Base-by-base conservation (phyloP, 2,888 invertebrate species). In the Diloba caeruleocephala region DNA sequence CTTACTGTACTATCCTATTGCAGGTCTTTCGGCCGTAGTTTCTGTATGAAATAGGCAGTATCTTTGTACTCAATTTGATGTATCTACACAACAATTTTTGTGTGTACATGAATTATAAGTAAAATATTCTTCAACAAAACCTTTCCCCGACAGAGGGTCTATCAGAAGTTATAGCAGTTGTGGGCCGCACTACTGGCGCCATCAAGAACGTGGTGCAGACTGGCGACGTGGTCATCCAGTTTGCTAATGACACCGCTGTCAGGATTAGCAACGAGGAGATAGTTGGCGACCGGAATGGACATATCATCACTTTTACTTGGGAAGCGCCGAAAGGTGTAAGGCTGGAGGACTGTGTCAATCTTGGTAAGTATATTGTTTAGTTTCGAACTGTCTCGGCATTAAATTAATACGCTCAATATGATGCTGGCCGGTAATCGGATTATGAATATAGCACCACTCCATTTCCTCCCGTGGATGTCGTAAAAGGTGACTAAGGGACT, bases 301-400 rank as follows among this genome's bases (percentile, higher is more conserved):
- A 81, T 25, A 63, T 89, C n/a, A 55, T 91, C 37, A 86, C 85
- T 0, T 43, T 91, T 14, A 84, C 83, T 0, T 85, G 90, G 91
- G 84, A 81, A 39, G 84, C 89, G 3, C 87, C 87, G 0, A 85
- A 81, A 46, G 80, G 53, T 3, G 76, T 73, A 1, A 64, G 74
- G 5, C 62, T 91, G 5, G 89, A 88, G 33, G 91, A 91, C 56
- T 91, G 91, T 36, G 76, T 89, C 2, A 88, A 89, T 58, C 77
- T 91, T 49, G 89, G 90, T 89, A 72, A 81, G 77, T 15, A 3
- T 3, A 12, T 3, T 9, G 26, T 7, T 3, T 9, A n/a, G n/a
- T n/a, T n/a, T n/a, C n/a, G n/a, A n/a, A n/a, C n/a, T n/a, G n/a
- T n/a, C n/a, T n/a, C n/a, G n/a, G n/a, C n/a, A n/a, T n/a, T n/a